These are phyloP conservation scores for Metalampra italica DNA, from an alignment of 2,888 invertebrate genomes.

Conservation along the genomic window DNA sequence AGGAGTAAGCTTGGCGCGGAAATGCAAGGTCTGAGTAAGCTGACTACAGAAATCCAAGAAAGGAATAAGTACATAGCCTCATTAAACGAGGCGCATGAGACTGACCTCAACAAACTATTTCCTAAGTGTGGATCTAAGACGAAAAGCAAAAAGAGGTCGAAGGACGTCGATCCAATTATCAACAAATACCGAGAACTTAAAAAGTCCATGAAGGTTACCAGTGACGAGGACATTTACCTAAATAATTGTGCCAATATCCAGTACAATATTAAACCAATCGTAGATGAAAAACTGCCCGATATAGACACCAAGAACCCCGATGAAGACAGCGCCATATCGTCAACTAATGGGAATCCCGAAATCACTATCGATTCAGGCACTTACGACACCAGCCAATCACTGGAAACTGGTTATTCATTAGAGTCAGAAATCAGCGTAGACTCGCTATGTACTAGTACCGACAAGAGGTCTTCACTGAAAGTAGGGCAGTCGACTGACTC, in stretches of 20 bases:
- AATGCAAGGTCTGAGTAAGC: constrained; percentile 76
- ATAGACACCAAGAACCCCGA: constrained; percentile 67
- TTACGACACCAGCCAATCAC: constrained; percentile 69
- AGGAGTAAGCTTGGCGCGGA: constrained; percentile 79
- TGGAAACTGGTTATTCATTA: constrained; percentile 73
- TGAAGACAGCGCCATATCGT: constrained; percentile 68
- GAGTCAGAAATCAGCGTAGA: constrained; percentile 79
- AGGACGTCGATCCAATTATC: constrained; percentile 70
- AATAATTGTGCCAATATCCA: constrained; percentile 72
- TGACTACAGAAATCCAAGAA: constrained; percentile 78
- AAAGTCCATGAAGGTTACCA: constrained; percentile 65
- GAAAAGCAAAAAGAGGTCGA: constrained; percentile 71
- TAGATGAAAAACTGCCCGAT: constrained; percentile 58
- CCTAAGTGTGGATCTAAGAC: constrained; percentile 72
- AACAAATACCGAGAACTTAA: constrained; percentile 71
- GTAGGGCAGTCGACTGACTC: constrained; percentile 83
- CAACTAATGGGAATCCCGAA: constrained; percentile 72
- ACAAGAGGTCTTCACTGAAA: constrained; percentile 78
- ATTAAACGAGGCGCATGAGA: constrained; percentile 71
- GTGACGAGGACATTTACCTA: constrained; percentile 63
- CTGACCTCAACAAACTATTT: constrained; percentile 66
- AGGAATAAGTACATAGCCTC: constrained; percentile 74
- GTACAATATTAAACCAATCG: constrained; percentile 49
- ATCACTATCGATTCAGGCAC: constrained; percentile 71
- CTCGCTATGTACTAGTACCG: constrained; percentile 75